phyloP scores from a whole-genome alignment of 2,888 invertebrate species.

The Dioctria linearis region DNA sequence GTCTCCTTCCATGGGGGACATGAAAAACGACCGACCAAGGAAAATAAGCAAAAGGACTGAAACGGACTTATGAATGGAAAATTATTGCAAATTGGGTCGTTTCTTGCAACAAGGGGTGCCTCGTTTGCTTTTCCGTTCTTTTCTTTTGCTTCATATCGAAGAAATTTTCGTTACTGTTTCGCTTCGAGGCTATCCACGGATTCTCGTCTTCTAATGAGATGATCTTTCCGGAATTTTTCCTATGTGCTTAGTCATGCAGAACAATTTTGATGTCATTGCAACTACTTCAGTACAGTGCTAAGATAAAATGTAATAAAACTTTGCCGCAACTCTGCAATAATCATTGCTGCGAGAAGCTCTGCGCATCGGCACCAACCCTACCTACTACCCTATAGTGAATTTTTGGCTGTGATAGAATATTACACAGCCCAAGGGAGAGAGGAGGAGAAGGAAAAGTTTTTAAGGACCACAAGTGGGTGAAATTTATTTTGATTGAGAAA shows the following conservation, averaged over 20 bases:
- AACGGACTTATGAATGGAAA: conserved; percentile 50
- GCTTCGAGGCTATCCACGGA: conserved; percentile 7
- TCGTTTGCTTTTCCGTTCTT: background rate
- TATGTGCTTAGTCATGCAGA: conserved; percentile 19
- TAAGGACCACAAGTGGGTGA: no score
- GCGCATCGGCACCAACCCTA: background rate
- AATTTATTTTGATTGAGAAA: no score
- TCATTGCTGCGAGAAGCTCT: background rate
- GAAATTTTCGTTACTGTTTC: conserved; percentile 24
- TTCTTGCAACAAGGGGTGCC: conserved; percentile 42
- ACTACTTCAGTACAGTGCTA: background rate
- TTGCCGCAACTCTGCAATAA: background rate
- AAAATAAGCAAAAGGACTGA: conserved; percentile 16
- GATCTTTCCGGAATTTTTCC: conserved; percentile 37
- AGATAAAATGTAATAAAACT: conserved; percentile 10
- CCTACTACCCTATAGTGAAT: no score
- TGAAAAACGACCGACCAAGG: conserved; percentile 28
- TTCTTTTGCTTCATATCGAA: background rate
- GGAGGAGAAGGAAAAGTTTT: no score
- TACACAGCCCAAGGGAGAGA: no score
- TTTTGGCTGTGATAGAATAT: no score
- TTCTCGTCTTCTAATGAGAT: conserved; percentile 37
- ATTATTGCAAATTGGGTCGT: conserved; percentile 54
- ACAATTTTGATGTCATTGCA: conserved; percentile 9
- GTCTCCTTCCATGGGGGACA: conserved; percentile 1